A percentile compares a stretch with the other conserved stretches of the same genome.
phyloP scores from a whole-genome alignment of 2,888 invertebrate species.

The Acrobasis consociella region DNA sequence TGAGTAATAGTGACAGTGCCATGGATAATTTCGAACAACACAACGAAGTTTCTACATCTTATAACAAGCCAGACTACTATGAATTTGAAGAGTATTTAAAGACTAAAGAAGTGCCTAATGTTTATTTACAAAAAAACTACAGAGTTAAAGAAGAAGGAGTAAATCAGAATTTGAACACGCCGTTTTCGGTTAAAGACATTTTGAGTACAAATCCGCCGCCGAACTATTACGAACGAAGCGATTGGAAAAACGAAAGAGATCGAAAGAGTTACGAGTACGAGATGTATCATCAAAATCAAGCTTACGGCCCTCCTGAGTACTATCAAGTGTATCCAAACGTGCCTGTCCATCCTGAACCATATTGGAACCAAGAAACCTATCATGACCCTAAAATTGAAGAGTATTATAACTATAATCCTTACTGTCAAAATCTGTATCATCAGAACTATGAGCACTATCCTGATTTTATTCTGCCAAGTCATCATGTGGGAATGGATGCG shows the following conservation, averaged over 20 bases:
- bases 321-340: conserved; percentile 62
- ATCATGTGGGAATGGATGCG: conserved; percentile 41
- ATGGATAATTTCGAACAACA: conserved; percentile 72
- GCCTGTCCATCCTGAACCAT: conserved; percentile 57
- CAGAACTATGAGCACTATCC: conserved; percentile 62
- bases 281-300: conserved; percentile 53
- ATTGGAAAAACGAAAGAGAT: conserved; percentile 66
- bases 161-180: conserved; percentile 53
- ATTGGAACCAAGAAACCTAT: conserved; percentile 65
- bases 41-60: conserved; percentile 67
- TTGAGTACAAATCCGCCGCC: conserved; percentile 63
- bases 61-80: conserved; percentile 62
- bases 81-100: conserved; percentile 44
- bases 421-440: conserved; percentile 67
- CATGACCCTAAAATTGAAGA: conserved; percentile 68
- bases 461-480: conserved; percentile 37
- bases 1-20: conserved; percentile 43
- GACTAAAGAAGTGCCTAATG: conserved; percentile 42
- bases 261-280: conserved; percentile 58
- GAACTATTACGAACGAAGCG: conserved; percentile 61
- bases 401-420: conserved; percentile 65
- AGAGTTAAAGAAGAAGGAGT: conserved; percentile 54
- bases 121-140: conserved; percentile 48
- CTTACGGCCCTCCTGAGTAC: conserved; percentile 61
- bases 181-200: conserved; percentile 75